Evolutionary conservation across 2,888 invertebrate genomes (phyloP), one percentile per base, ranked within the genome.

Genomic region (Ornithoptera alexandrae): DNA sequence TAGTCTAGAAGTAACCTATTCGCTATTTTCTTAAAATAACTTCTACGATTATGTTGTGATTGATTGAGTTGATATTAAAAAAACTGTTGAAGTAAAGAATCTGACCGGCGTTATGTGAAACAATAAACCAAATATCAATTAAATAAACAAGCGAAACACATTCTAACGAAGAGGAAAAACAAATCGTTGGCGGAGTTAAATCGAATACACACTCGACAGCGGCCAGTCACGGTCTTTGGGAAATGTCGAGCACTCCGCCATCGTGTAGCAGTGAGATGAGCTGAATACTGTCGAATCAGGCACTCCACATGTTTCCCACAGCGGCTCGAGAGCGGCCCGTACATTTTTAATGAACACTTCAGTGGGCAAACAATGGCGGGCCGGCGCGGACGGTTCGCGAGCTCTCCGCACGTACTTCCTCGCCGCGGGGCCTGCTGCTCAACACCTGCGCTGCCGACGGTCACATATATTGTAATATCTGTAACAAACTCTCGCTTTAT

Each of bases 281-380:
- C 24, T 30, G 46, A 82, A 82, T 83, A 39, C 76, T 81, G 85
- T 82, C 84, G 83, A 84, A 82, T 86, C 87, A 81, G 85, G 82
- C 84, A 81, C 85, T 86, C 76, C 75, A 36, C 71, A 72, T 68
- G 83, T 85, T 85, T 86, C 84, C 81, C 83, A 79, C 77, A 74
- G 71, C 76, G 79, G 73, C 82, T 82, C 80, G 76, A 83, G 76
- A 24, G 61, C 65, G 53, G 24, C 73, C 72, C 70, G 81, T 81
- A 81, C 80, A 84, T 88, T 85, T 87, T 86, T 88, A 87, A 88
- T 87, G 85, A 86, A 81, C 84, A 83, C 87, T 74, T 72, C 72
- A 73, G 20, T 58, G 46, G 50, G 60, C 65, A 62, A 58, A 65
- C 65, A 69, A 69, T 65, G 65, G 88, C 30, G 17, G 60, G 30